Percentiles rank a stretch among this genome's conserved stretches.
Evolutionary conservation across 2,888 invertebrate species (phyloP).

Genomic region (Latrodectus hesperus): DNA sequence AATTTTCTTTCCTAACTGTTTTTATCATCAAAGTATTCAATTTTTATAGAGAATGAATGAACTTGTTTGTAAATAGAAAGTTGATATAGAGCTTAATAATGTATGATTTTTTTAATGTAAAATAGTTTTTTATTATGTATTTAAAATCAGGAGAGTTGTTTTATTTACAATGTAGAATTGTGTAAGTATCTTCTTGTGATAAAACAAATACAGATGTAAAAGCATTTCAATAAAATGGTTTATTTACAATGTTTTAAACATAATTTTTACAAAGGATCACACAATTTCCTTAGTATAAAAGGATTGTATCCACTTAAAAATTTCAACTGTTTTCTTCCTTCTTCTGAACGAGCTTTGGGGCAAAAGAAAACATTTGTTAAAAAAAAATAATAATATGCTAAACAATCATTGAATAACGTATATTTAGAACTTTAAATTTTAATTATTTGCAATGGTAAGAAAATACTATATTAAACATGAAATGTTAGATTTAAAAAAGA

Average conservation of each 20-base stretch:
- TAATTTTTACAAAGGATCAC: constrained; percentile 51
- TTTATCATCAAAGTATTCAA: neutral
- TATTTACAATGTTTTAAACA: constrained; percentile 5
- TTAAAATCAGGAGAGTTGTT: constrained; percentile 18
- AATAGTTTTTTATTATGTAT: constrained; percentile 33
- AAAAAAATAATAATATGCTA: neutral
- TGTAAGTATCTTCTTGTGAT: neutral
- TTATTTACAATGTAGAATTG: neutral
- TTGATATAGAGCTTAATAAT: constrained; percentile 47
- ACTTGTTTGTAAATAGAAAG: constrained; percentile 44
- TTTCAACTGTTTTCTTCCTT: constrained; percentile 83
- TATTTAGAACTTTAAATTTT: no score
- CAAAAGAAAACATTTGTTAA: neutral
- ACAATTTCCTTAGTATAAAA: constrained; percentile 26
- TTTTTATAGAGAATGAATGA: neutral
- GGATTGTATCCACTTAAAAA: constrained; percentile 85
- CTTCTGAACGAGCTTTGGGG: constrained; percentile 76
- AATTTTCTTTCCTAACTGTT: neutral
- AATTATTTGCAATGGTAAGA: no score
- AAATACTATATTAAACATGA: no score
- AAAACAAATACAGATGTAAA: neutral
- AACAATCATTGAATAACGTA: no score
- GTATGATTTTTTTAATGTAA: constrained; percentile 52
- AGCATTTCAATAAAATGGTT: neutral
- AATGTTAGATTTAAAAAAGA: no score